Evolutionary conservation across 2,888 invertebrate genomes (phyloP).

Genomic region (Chalcis sispes): DNA sequence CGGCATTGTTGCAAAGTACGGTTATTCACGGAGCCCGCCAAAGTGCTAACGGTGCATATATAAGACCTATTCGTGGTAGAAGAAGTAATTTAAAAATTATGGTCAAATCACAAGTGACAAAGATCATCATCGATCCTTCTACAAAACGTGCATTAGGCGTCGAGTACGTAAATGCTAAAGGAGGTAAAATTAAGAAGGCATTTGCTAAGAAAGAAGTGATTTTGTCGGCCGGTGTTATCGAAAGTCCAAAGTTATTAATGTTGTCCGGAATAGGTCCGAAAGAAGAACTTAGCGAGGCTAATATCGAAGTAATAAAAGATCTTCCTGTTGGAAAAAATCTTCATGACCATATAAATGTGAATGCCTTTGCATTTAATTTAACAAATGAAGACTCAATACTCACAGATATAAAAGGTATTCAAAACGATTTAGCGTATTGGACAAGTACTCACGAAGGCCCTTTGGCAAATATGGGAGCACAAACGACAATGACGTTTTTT

Average conservation of each 20-base stretch:
- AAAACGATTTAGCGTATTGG: neutral
- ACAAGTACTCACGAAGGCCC: neutral
- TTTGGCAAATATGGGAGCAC: neutral
- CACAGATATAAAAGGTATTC: neutral
- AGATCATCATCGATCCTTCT: conserved; percentile 5
- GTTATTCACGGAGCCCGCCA: conserved; percentile 9
- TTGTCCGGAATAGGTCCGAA: conserved; percentile 26
- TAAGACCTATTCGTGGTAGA: conserved; percentile 16
- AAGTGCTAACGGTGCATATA: conserved; percentile 20
- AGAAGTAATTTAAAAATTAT: conserved; percentile 22
- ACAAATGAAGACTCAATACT: neutral
- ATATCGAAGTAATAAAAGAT: neutral
- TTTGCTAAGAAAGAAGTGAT: conserved; percentile 24
- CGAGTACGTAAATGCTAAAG: neutral
- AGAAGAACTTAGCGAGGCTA: neutral
- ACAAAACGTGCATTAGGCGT: conserved; percentile 11
- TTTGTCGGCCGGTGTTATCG: conserved; percentile 11
- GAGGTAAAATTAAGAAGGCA: neutral
- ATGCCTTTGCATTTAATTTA: too few species aligned
- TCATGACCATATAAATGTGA: too few species aligned
- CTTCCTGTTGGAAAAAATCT: conserved; percentile 30
- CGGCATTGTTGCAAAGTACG: too few species aligned
- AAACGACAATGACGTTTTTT: neutral
- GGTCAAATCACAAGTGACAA: neutral
- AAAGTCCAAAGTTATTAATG: conserved; percentile 22